Percentiles rank a stretch among this genome's conserved stretches.
Evolutionary conservation across 2,888 invertebrate genomes (phyloP).

Genomic region (Entomobrya proxima): DNA sequence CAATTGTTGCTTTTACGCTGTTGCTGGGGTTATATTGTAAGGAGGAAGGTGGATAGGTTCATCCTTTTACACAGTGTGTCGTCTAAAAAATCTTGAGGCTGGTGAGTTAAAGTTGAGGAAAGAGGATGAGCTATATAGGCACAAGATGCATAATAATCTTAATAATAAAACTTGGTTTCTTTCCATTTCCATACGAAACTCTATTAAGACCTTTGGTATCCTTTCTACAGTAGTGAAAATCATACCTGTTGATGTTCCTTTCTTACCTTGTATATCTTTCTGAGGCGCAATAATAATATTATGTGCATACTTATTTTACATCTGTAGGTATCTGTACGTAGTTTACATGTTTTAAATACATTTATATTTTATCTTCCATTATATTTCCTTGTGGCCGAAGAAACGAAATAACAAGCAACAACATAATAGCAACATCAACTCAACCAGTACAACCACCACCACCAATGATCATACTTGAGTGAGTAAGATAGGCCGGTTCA

Average conservation of each 20-base stretch:
- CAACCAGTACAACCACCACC: neutral
- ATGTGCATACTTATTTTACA: neutral
- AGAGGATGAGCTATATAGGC: too few relatives aligned
- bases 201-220: neutral
- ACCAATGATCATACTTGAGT: neutral
- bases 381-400: constrained; percentile 8
- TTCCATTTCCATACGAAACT: neutral
- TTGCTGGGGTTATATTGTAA: constrained; percentile 1
- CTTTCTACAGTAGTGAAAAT: neutral
- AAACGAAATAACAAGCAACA: too few relatives aligned
- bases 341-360: too few relatives aligned
- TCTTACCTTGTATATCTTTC: neutral
- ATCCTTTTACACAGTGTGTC: constrained; percentile 34
- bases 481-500: neutral
- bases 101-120: neutral
- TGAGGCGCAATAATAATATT: too few relatives aligned
- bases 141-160: constrained; percentile 18
- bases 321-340: neutral
- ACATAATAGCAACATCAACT: too few relatives aligned
- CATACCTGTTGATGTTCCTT: constrained; percentile 9
- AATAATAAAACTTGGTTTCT: neutral
- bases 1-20: constrained; percentile 24
- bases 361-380: constrained; percentile 14
- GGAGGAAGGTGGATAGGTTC: constrained; percentile 7
- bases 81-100: neutral